Evolutionary conservation across 2,797 vertebrate species (phyloP).

Genomic region (Gymnoscopelus braueri): DNA sequence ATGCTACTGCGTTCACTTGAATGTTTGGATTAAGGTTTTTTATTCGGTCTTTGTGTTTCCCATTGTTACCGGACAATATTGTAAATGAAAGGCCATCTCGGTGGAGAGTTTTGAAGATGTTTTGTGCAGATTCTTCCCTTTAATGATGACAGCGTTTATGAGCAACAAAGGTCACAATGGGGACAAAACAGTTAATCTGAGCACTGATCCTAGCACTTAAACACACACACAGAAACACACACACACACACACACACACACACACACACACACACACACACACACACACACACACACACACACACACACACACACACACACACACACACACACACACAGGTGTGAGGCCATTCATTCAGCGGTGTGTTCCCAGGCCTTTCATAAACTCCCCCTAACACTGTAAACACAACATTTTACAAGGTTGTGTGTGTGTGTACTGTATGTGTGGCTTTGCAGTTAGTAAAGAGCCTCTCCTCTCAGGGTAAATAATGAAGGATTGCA

Average conservation of each 20-base stretch:
- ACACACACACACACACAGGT: slow-evolving; percentile 17
- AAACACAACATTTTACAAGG: slow-evolving; percentile 51
- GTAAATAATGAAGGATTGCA: slow-evolving; percentile 37
- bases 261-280: slow-evolving; percentile 2
- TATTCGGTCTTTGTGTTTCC: too few species aligned
- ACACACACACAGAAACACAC: background rate
- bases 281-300: slow-evolving; percentile 1
- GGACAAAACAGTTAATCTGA: too few species aligned
- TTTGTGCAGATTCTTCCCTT: too few species aligned
- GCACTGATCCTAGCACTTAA: background rate
- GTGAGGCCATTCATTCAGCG: slow-evolving; percentile 16
- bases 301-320: background rate
- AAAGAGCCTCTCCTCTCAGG: slow-evolving; percentile 39
- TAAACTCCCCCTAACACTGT: slow-evolving; percentile 9
- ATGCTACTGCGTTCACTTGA: too few species aligned
- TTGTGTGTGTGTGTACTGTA: slow-evolving; percentile 29
- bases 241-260: background rate
- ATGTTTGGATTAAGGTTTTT: too few species aligned
- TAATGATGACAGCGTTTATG: too few species aligned
- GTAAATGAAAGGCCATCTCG: too few species aligned
- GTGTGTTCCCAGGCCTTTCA: slow-evolving; percentile 38
- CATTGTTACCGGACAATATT: too few species aligned
- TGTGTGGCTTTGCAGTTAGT: slow-evolving; percentile 48
- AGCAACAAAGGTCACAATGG: too few species aligned
- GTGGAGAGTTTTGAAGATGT: too few species aligned